A percentile compares a stretch with the other conserved stretches of the same genome.
Conservation (phyloP, 37 sponge, comb jelly and placozoan species). For the Hormiphora californensis region DNA sequence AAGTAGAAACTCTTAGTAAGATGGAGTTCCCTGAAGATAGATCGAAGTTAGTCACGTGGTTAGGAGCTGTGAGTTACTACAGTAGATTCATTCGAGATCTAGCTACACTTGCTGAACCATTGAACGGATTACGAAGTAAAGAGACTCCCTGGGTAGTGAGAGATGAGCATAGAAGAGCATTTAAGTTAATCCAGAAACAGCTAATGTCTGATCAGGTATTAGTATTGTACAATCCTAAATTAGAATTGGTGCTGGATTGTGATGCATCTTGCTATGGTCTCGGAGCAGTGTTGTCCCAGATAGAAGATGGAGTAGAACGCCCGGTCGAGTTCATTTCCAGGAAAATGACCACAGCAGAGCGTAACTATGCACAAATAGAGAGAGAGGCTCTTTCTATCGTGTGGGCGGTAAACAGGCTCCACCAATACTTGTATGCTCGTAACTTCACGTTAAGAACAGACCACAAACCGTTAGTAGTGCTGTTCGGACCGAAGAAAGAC, state of each 20-base stretch:
- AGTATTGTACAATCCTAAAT: not conserved
- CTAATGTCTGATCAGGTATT: not conserved
- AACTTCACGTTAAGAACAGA: slow-evolving; percentile 57
- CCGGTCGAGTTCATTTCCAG: slow-evolving; percentile 65
- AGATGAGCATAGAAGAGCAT: not conserved
- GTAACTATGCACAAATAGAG: slow-evolving; percentile 64
- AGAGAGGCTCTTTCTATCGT: slow-evolving; percentile 58
- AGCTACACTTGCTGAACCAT: slow-evolving; percentile 6
- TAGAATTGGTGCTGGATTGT: not conserved
- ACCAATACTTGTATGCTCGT: slow-evolving; percentile 65
- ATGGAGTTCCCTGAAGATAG: not conserved
- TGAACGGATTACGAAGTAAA: slow-evolving; percentile 26
- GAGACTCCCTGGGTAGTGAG: not conserved
- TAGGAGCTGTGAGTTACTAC: slow-evolving; percentile 42
- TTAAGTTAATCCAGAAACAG: not conserved
- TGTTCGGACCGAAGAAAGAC: not conserved
- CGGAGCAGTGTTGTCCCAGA: slow-evolving; percentile 59
- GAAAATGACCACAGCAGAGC: slow-evolving; percentile 53
- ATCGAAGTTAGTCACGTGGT: not conserved
- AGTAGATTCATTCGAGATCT: not conserved
- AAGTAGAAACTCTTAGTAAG: slow-evolving; percentile 15
- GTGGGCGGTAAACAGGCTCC: slow-evolving; percentile 57
- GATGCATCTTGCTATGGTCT: slow-evolving; percentile 62
- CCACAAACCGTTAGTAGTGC: slow-evolving; percentile 51
- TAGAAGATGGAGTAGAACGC: slow-evolving; percentile 52